Conservation (phyloP, 64 coral and sea anemone genomes). For the Montipora cactus region DNA sequence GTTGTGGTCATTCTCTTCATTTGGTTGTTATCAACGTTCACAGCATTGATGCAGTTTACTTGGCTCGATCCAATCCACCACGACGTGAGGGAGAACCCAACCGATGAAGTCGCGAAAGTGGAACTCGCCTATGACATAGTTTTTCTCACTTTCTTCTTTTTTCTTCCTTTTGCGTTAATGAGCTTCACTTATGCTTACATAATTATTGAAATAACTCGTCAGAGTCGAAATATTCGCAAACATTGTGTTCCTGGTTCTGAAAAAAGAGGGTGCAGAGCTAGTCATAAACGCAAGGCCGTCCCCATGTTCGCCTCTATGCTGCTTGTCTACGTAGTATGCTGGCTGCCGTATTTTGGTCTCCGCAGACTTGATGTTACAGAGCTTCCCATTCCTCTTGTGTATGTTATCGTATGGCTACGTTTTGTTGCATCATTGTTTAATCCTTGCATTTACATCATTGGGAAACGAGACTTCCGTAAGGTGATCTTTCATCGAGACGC, state of each 20-base stretch:
- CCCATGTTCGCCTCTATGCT: constrained; percentile 76
- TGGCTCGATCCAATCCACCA: constrained; percentile 62
- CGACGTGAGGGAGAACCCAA: neutral
- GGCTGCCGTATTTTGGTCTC: constrained; percentile 73
- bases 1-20: constrained; percentile 32
- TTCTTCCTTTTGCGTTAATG: constrained; percentile 76
- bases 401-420: constrained; percentile 51
- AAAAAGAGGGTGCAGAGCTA: neutral
- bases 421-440: constrained; percentile 79
- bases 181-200: constrained; percentile 66
- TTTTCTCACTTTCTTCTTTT: constrained; percentile 57
- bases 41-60: constrained; percentile 40
- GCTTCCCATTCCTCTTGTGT: constrained; percentile 40
- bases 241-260: constrained; percentile 36
- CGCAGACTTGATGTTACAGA: constrained; percentile 12
- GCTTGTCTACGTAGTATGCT: constrained; percentile 55
- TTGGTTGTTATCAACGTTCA: constrained; percentile 44
- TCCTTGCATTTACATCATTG: constrained; percentile 80
- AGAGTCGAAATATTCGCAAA: constrained; percentile 63
- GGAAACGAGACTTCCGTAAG: constrained; percentile 80
- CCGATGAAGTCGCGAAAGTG: constrained; percentile 27
- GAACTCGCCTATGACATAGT: constrained; percentile 53
- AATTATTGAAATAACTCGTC: constrained; percentile 62
- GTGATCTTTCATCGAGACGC: neutral
- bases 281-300: constrained; percentile 62